These are phyloP conservation scores for Echinometra lucunter DNA, from an alignment of 53 echinoderm and acorn worm species.

Conservation along the genomic window DNA sequence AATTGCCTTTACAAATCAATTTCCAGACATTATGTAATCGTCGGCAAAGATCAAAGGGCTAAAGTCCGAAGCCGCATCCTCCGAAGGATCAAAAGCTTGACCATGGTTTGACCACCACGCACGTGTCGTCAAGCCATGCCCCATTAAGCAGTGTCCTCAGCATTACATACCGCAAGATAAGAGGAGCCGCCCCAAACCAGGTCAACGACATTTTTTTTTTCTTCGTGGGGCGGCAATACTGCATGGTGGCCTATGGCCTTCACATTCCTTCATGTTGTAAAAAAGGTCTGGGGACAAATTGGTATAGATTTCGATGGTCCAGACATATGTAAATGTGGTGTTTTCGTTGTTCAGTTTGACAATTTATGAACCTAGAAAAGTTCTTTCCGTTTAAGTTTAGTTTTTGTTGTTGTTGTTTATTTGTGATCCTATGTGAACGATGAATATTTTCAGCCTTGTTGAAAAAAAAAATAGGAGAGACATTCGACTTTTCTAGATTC, in stretches of 20 bases:
- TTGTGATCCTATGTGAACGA: too few species aligned
- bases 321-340: not conserved
- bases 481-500: too few species aligned
- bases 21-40: conserved; percentile 55
- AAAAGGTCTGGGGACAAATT: conserved; percentile 1
- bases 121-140: conserved; percentile 23
- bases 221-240: not conserved
- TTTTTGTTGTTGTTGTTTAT: too few species aligned
- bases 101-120: conserved; percentile 24
- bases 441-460: too few species aligned
- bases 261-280: conserved; percentile 58
- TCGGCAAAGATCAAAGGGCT: conserved; percentile 41
- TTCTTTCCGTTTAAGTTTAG: too few species aligned
- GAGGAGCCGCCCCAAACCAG: conserved; percentile 1
- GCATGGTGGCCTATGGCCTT: conserved; percentile 13
- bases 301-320: not conserved
- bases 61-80: not conserved
- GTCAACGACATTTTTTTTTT: conserved; percentile 4
- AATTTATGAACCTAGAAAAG: too few species aligned
- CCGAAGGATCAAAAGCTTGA: conserved; percentile 7
- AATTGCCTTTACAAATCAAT: conserved; percentile 44
- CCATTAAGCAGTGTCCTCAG: not conserved
- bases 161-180: not conserved
- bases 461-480: too few species aligned
- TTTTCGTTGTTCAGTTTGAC: too few species aligned